These are phyloP conservation scores for Tanypteryx hageni DNA, from an alignment of 2,888 invertebrate genomes.

Conservation along the genomic window DNA sequence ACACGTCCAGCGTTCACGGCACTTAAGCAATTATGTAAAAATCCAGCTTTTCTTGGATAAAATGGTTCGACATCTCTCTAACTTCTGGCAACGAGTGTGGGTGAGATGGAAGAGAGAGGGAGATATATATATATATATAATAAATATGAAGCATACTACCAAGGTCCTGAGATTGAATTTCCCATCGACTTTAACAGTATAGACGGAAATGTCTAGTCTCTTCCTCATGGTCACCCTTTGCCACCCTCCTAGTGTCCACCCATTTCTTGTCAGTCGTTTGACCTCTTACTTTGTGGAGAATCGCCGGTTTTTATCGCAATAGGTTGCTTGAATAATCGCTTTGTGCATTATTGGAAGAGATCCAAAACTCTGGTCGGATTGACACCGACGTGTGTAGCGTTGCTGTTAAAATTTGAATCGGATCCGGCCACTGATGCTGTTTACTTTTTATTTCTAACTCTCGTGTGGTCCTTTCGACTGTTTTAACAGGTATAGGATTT, in stretches of 20 bases:
- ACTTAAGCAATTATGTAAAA: not conserved
- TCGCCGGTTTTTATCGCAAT: not conserved
- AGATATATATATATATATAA: not conserved
- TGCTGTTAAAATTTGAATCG: no score
- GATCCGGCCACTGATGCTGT: no score
- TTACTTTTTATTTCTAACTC: no score
- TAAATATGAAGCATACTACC: not conserved
- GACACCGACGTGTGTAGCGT: no score
- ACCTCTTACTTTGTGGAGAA: not conserved
- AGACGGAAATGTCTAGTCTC: not conserved
- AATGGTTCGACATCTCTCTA: constrained; percentile 10
- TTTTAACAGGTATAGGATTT: no score
- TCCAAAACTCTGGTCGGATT: no score
- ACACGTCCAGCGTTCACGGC: not conserved
- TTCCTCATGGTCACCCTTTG: not conserved
- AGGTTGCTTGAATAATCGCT: not conserved
- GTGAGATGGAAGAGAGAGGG: not conserved
- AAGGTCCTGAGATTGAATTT: not conserved
- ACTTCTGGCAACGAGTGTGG: not conserved
- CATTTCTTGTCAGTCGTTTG: not conserved
- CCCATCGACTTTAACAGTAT: not conserved
- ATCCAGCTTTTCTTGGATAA: not conserved
- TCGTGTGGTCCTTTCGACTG: no score
- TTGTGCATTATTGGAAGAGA: no score
- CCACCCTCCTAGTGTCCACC: not conserved